Conservation (phyloP, 2,888 invertebrate genomes). For the Machimus atricapillus region DNA sequence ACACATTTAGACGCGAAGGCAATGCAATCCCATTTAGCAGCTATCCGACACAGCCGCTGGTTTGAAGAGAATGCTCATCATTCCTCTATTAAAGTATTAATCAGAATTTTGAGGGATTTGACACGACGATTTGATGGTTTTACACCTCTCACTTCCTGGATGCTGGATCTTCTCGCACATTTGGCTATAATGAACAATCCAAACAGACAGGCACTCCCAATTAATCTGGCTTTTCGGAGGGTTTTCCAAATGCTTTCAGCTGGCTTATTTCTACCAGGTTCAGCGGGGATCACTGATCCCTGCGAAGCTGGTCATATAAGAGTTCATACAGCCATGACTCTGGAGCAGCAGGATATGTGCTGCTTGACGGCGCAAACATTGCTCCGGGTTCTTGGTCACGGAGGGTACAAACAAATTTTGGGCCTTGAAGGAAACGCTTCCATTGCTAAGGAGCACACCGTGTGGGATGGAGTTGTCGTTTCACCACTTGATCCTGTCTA, state of each 20-base stretch:
- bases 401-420: constrained; percentile 90
- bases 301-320: constrained; percentile 89
- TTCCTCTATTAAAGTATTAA: constrained; percentile 93
- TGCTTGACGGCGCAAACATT: constrained; percentile 90
- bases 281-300: constrained; percentile 90
- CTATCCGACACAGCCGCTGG: constrained; percentile 96
- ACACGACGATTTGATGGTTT: constrained; percentile 89
- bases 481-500: constrained; percentile 95
- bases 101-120: constrained; percentile 92
- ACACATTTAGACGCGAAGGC: constrained; percentile 76
- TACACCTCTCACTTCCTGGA: constrained; percentile 93
- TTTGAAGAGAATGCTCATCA: constrained; percentile 98
- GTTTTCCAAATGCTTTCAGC: constrained; percentile 91
- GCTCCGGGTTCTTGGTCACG: constrained; percentile 88
- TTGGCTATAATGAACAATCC: constrained; percentile 97
- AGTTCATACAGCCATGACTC: constrained; percentile 87
- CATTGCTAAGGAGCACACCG: constrained; percentile 83
- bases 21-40: constrained; percentile 88
- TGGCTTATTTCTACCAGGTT: constrained; percentile 94
- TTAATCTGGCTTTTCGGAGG: constrained; percentile 89
- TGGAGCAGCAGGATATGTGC: constrained; percentile 91
- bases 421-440: constrained; percentile 68
- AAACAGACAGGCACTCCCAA: constrained; percentile 87
- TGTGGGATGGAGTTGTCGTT: constrained; percentile 96
- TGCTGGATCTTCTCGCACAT: constrained; percentile 93